A percentile compares a stretch with the other conserved stretches of the same genome.
These are phyloP conservation scores for Fopius arisanus DNA, from an alignment of 1,140 invertebrate species.

Conservation along the genomic window DNA sequence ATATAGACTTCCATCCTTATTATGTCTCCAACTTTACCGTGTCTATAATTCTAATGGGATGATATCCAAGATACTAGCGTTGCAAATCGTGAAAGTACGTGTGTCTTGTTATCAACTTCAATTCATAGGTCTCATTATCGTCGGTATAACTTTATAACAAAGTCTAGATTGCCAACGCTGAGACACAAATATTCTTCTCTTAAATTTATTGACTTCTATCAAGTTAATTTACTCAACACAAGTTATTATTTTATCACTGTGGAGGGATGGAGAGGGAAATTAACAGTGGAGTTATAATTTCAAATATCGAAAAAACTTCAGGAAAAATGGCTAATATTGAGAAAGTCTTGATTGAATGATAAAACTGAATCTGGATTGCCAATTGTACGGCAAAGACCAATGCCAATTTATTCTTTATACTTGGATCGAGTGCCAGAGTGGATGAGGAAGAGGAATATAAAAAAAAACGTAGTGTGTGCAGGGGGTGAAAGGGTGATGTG, in stretches of 20 bases:
- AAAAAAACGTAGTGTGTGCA: background rate
- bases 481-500: conserved; percentile 5
- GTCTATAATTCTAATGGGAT: conserved; percentile 25
- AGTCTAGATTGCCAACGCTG: background rate
- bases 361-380: background rate
- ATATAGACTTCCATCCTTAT: conserved; percentile 10
- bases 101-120: background rate
- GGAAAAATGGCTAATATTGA: too few relatives aligned
- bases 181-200: too few relatives aligned
- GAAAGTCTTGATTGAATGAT: background rate
- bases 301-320: too few relatives aligned
- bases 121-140: background rate
- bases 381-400: conserved; percentile 22
- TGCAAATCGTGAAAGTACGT: background rate
- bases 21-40: conserved; percentile 16
- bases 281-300: background rate
- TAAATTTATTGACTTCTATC: too few relatives aligned
- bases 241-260: too few relatives aligned
- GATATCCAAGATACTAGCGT: background rate
- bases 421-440: conserved; percentile 10
- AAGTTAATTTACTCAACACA: too few relatives aligned
- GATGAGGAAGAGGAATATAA: background rate
- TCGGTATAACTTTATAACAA: conserved; percentile 7
- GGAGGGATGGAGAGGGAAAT: background rate
- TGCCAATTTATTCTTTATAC: conserved; percentile 25